Evolutionary conservation across 1,140 invertebrate genomes (phyloP).

Genomic region (Paralvinella palmiformis): DNA sequence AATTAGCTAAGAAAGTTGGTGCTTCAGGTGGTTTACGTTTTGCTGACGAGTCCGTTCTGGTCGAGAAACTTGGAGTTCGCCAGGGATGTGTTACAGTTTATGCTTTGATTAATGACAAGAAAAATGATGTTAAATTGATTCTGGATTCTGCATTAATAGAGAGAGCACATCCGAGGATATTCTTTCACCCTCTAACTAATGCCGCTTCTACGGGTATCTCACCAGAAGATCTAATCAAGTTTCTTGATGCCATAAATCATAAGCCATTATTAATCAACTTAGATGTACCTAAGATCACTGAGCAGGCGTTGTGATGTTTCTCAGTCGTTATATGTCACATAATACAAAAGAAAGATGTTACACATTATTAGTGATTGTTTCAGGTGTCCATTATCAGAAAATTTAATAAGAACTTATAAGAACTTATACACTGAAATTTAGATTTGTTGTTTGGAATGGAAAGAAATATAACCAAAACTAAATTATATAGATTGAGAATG

Average conservation of each 20-base stretch:
- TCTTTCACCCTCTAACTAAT: constrained; percentile 49
- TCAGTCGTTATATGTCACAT: too few species aligned
- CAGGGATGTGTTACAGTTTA: constrained; percentile 47
- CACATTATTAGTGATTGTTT: too few species aligned
- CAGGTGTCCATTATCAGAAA: too few species aligned
- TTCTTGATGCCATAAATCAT: constrained; percentile 26
- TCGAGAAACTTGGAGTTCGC: constrained; percentile 41
- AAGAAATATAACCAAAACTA: too few species aligned
- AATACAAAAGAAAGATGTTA: too few species aligned
- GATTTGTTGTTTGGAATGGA: too few species aligned
- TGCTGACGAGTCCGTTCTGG: constrained; percentile 40
- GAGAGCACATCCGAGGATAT: constrained; percentile 28
- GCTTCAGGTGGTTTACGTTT: constrained; percentile 44
- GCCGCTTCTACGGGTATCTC: constrained; percentile 37
- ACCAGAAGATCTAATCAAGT: constrained; percentile 33
- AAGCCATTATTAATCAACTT: background rate
- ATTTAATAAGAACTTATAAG: too few species aligned
- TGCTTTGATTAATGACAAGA: constrained; percentile 47
- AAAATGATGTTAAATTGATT: constrained; percentile 39
- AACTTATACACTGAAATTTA: too few species aligned
- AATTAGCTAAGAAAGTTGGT: constrained; percentile 40
- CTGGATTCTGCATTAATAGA: constrained; percentile 35
- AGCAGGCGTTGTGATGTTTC: too few species aligned
- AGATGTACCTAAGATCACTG: too few species aligned
- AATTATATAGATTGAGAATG: too few species aligned